Conservation (phyloP, 2,797 vertebrate species). For the Pangasius djambal region DNA sequence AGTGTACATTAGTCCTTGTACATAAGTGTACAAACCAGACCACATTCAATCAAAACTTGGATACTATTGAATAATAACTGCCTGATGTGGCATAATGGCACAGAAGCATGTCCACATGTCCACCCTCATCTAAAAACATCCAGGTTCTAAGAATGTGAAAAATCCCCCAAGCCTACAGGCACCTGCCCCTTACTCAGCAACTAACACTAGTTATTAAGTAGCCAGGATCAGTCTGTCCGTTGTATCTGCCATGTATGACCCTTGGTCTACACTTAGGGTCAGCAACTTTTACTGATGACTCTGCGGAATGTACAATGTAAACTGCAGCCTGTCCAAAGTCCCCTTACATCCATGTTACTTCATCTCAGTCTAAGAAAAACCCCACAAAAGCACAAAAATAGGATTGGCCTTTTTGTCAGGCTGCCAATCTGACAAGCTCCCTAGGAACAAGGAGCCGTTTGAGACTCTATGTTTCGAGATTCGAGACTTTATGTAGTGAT, state of each 20-base stretch:
- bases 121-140: background rate
- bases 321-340: constrained; percentile 5
- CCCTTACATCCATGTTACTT: background rate
- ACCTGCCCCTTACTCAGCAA: background rate
- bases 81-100: background rate
- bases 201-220: background rate
- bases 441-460: background rate
- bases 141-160: background rate
- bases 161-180: background rate
- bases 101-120: background rate
- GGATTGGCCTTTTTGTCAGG: too few species aligned
- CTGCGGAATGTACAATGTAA: background rate
- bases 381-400: background rate
- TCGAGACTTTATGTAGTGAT: background rate
- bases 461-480: background rate
- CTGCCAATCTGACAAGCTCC: background rate
- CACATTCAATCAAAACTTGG: background rate
- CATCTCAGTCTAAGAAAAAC: background rate
- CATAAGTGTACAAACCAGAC: background rate
- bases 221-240: background rate
- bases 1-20: background rate
- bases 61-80: background rate
- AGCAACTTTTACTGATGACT: background rate
- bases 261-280: background rate
- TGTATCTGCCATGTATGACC: background rate